A percentile compares a stretch with the other conserved stretches of the same genome.
phyloP scores from a whole-genome alignment of 2,888 invertebrate genomes.

The Anoncus sp. region DNA sequence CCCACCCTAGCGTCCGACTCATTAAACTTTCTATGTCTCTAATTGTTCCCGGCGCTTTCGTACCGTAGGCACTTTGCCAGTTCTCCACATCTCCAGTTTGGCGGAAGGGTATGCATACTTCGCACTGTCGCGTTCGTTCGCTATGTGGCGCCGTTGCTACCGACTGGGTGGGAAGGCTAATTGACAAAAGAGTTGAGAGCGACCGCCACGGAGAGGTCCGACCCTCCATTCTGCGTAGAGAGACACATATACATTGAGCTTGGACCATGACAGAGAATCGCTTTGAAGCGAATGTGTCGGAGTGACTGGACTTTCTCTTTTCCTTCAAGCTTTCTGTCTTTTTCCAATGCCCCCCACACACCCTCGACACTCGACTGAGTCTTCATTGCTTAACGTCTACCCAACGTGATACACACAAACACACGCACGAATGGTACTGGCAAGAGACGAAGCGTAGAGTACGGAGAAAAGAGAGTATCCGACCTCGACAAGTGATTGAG shows the following conservation, averaged over 20 bases:
- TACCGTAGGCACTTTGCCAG: slow-evolving; percentile 35
- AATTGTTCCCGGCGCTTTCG: slow-evolving; percentile 29
- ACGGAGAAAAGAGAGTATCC: slow-evolving; percentile 33
- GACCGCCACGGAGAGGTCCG: slow-evolving; percentile 28
- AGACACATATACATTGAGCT: slow-evolving; percentile 8
- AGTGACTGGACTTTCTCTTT: slow-evolving; percentile 35
- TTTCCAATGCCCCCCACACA: slow-evolving; percentile 80
- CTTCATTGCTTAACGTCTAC: slow-evolving; percentile 43
- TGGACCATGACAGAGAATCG: slow-evolving; percentile 48
- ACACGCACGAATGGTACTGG: neutral
- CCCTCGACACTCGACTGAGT: slow-evolving; percentile 42
- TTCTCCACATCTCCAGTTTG: slow-evolving; percentile 35
- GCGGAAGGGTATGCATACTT: slow-evolving; percentile 39
- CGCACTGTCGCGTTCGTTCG: slow-evolving; percentile 18
- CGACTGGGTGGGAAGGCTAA: slow-evolving; percentile 56
- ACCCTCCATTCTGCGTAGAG: slow-evolving; percentile 36
- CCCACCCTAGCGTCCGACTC: slow-evolving; percentile 26
- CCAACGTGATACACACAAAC: slow-evolving; percentile 10
- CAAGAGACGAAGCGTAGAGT: slow-evolving; percentile 25
- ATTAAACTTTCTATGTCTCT: slow-evolving; percentile 60
- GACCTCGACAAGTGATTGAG: slow-evolving; percentile 41
- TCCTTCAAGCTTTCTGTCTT: slow-evolving; percentile 70
- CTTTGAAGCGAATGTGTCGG: slow-evolving; percentile 58
- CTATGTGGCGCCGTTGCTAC: slow-evolving; percentile 23
- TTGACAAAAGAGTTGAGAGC: slow-evolving; percentile 65